Conservation (phyloP, 2,888 invertebrate species). For the Andrena trimmerana region DNA sequence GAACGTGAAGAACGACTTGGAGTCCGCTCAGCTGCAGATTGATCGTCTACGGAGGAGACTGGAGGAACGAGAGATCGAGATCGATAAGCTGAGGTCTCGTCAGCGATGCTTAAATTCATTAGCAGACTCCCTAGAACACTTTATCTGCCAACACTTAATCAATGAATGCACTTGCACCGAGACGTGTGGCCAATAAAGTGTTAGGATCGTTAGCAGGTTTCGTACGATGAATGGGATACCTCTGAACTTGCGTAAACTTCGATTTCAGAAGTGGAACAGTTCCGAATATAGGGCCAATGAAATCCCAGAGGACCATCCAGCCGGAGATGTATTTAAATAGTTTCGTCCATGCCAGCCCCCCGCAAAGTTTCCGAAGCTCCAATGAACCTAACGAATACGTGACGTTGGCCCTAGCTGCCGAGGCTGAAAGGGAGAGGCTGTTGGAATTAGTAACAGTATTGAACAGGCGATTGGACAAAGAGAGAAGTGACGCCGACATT, state of each 20-base stretch:
- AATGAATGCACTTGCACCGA: no score
- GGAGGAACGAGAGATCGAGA: constrained; percentile 80
- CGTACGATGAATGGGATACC: background rate
- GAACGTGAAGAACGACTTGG: constrained; percentile 75
- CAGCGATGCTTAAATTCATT: background rate
- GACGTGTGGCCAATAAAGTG: no score
- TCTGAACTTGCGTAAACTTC: background rate
- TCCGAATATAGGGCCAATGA: constrained; percentile 22
- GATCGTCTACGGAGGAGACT: constrained; percentile 77
- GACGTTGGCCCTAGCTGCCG: constrained; percentile 87
- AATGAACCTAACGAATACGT: constrained; percentile 78
- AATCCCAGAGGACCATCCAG: constrained; percentile 23
- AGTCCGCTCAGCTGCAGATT: constrained; percentile 71
- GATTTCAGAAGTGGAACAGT: constrained; percentile 45
- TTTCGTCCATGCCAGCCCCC: constrained; percentile 37
- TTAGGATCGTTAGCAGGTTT: background rate
- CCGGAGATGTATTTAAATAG: constrained; percentile 22
- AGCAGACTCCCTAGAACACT: no score
- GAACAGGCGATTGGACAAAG: constrained; percentile 87
- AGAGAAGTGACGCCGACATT: constrained; percentile 83
- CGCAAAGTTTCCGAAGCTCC: constrained; percentile 48
- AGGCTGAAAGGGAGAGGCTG: constrained; percentile 88
- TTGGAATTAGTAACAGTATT: constrained; percentile 87
- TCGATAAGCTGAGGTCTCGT: constrained; percentile 75
- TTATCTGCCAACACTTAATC: no score